Percentiles rank a stretch among this genome's conserved stretches.
phyloP scores from a whole-genome alignment of 2,113 vertebrate species.

The Aspidoscelis tigris region DNA sequence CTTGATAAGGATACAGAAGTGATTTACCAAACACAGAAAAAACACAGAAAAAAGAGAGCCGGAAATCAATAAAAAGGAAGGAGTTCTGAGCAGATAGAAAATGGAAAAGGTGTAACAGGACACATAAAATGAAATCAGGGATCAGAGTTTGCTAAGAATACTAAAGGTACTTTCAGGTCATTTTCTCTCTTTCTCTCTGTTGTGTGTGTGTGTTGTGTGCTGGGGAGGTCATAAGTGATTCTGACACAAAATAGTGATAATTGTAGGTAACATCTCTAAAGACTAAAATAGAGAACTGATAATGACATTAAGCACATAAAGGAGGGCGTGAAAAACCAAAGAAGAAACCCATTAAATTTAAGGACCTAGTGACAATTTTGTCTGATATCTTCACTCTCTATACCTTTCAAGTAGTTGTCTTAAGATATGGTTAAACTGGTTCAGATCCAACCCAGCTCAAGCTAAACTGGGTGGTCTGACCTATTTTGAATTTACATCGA shows the following conservation, averaged over 20 bases:
- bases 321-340: slow-evolving; percentile 38
- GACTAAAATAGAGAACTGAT: slow-evolving; percentile 50
- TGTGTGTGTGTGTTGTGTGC: fast-evolving
- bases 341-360: not conserved
- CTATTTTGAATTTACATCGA: too few species aligned
- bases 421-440: too few species aligned
- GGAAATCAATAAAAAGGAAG: not conserved
- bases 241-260: slow-evolving; percentile 33
- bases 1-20: too few species aligned
- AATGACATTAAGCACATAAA: slow-evolving; percentile 30
- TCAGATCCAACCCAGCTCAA: too few species aligned
- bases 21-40: not conserved
- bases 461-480: too few species aligned
- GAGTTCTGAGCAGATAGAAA: not conserved
- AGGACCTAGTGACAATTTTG: slow-evolving; percentile 12
- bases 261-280: fast-evolving
- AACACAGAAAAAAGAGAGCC: not conserved
- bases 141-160: not conserved
- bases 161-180: not conserved
- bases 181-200: not conserved
- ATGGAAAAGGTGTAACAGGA: not conserved
- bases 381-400: slow-evolving; percentile 18
- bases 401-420: not conserved
- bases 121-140: not conserved
- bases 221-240: not conserved